Evolutionary conservation across 2,113 vertebrate species (phyloP), one percentile per base, ranked within the genome.

Genomic region (Xiphophorus hellerii): DNA sequence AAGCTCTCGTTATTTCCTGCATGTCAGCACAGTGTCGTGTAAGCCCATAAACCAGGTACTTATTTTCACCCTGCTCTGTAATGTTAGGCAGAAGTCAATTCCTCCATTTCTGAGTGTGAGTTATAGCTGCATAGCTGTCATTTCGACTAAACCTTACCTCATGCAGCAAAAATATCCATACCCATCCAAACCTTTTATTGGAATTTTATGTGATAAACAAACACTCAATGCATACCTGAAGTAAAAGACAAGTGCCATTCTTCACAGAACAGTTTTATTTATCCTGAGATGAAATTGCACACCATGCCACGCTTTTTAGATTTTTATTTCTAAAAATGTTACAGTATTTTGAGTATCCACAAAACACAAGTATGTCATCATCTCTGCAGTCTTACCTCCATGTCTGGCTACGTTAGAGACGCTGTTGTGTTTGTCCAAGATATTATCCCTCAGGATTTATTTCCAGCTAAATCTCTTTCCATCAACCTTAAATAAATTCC

Each of bases 401-500:
- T 11, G 35, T 37, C 35, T 37, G 35, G 35, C 35, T 28, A 71
- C 29, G 42, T 30, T 22, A 63, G 20, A 65, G 10, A 14, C 66
- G 33, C 3, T 44, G 51, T 48, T 48, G 33, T 27, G 29, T 73
- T 37, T 37, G 35, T 37, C 35, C 35, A 35, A 35, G 35, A 10
- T 9, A 35, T 71, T 68, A 61, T 61, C 66, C 11, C 1, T 58
- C 14, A 1, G 4, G 51, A 68, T 68, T 58, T 75, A 73, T 66
- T 70, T 77, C 33, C 29, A 72, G 62, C 11, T 0, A 44, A 15
- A 11, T 65, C 66, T 70, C 29, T 2, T 39, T 33, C 48, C 63
- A 17, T 31, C 33, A 77, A 1, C 22, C 69, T 22, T 74, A 48
- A 39, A 74, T 81, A 63, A 30, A 62, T 73, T 76, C 35, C 51